Base-by-base conservation (phyloP, 2,797 vertebrate species). In the Acestrorhynchus altus region DNA sequence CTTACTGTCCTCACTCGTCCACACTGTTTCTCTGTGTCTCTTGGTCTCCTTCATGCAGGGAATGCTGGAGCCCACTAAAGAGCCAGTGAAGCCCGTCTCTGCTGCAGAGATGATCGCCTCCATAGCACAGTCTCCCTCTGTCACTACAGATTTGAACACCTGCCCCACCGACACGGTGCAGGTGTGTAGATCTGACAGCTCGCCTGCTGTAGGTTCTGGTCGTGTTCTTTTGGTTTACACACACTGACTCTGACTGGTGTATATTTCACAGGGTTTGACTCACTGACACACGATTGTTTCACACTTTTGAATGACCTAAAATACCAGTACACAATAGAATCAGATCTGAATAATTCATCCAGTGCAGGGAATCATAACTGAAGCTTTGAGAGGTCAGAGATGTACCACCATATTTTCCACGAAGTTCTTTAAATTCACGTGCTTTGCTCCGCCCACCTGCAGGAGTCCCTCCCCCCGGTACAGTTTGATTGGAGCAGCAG, bases 401-500 rank as follows among this genome's bases (percentile, higher is more conserved):
- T 49, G 47, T 16, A 49, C 47, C 15, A 49, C n/a, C 1, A 39
- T 49, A 42, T 40, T 18, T 8, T 18, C 16, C 13, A n/a, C 20
- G 13, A 47, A 31, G 72, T 20, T 13, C 28, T 47, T 35, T 22
- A 40, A 18, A 20, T 9, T 1, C 0, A 13, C 16, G 28, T 9
- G 40, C 28, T 2, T 40, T 8, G 9, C 8, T 8, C 66, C 20
- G n/a, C 11, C 49, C 12, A 10, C 20, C 4, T 72, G 20, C 84
- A 99, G 97, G 98, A 99, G 92, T 93, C 90, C 89, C 97, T 99
- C 92, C 97, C 97, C 81, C 97, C 98, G 82, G 92, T 98, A 92
- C 98, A 99, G 96, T 99, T 99, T 86, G 98, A 99, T 95, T 99
- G 98, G 98, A 99, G 97, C 95, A 98, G 96, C 95, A 99, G 98